A percentile compares a stretch with the other conserved stretches of the same genome.
These are phyloP conservation scores for Mus spretus DNA, from an alignment of 2,797 vertebrate genomes.

Conservation along the genomic window DNA sequence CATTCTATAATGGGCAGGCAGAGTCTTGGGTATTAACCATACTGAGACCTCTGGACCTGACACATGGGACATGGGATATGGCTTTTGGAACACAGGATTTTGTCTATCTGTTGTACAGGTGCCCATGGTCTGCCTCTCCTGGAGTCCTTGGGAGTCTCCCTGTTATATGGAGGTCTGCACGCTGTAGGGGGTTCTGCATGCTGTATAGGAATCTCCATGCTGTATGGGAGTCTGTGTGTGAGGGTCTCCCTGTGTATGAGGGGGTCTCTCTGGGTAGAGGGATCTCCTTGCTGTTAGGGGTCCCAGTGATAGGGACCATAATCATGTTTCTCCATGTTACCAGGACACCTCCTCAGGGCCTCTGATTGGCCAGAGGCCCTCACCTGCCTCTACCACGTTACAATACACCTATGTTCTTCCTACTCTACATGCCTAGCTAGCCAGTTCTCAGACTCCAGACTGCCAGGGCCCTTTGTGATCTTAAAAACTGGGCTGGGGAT, in stretches of 20 bases:
- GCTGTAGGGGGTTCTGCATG: too few species aligned
- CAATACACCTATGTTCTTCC: background rate
- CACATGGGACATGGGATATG: background rate
- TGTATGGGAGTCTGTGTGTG: too few species aligned
- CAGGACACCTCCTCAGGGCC: background rate
- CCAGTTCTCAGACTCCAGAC: background rate
- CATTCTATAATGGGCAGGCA: background rate
- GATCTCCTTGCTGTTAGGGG: background rate
- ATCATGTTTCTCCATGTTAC: background rate
- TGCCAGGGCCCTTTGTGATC: background rate
- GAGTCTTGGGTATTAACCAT: background rate
- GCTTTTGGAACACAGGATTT: background rate
- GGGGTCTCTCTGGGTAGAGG: background rate
- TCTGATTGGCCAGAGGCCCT: background rate
- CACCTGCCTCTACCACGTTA: background rate
- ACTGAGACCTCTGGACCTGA: background rate
- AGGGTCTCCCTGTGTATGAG: background rate
- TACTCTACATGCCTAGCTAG: background rate
- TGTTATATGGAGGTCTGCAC: background rate
- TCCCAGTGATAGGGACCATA: background rate
- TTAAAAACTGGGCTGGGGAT: background rate
- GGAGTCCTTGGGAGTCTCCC: background rate
- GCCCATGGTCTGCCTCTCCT: background rate
- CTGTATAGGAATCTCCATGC: too few species aligned
- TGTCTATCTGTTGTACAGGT: background rate